phyloP scores from a whole-genome alignment of 2,113 vertebrate genomes.

The Sinocyclocheilus grahami region DNA sequence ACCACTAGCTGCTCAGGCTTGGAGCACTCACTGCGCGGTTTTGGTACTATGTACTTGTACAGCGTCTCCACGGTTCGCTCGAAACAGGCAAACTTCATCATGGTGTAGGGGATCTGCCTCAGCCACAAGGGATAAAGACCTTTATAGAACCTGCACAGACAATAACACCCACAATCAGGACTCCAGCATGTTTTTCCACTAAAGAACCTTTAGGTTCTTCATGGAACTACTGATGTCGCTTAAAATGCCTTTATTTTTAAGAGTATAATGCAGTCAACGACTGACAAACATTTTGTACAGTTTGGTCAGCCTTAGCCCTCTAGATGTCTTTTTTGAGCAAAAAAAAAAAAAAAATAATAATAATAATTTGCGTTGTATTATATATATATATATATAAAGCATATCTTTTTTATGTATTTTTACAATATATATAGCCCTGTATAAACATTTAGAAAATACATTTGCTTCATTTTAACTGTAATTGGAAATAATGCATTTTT shows the following conservation, averaged over 20 bases:
- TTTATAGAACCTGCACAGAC: slow-evolving; percentile 88
- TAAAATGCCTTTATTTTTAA: no score
- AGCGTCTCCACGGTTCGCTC: slow-evolving; percentile 93
- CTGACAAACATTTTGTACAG: not conserved
- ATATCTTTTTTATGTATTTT: no score
- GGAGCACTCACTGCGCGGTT: slow-evolving; percentile 90
- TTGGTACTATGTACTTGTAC: slow-evolving; percentile 92
- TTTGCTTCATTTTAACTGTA: no score
- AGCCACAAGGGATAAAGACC: slow-evolving; percentile 97
- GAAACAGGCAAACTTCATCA: slow-evolving; percentile 99
- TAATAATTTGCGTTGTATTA: no score
- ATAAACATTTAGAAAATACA: no score
- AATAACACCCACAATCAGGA: not conserved
- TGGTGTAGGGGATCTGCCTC: slow-evolving; percentile 98
- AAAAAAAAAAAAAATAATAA: no score
- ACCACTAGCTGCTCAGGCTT: slow-evolving; percentile 92
- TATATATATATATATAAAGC: no score
- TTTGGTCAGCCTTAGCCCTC: not conserved
- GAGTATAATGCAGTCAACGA: not conserved
- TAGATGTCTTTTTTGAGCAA: not conserved
- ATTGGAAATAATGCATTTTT: no score
- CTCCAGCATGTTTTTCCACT: not conserved
- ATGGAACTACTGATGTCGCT: no score
- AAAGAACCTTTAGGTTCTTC: no score
- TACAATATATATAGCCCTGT: not conserved